Evolutionary conservation across 2,797 vertebrate species (phyloP).

Genomic region (Heterohyrax brucei): DNA sequence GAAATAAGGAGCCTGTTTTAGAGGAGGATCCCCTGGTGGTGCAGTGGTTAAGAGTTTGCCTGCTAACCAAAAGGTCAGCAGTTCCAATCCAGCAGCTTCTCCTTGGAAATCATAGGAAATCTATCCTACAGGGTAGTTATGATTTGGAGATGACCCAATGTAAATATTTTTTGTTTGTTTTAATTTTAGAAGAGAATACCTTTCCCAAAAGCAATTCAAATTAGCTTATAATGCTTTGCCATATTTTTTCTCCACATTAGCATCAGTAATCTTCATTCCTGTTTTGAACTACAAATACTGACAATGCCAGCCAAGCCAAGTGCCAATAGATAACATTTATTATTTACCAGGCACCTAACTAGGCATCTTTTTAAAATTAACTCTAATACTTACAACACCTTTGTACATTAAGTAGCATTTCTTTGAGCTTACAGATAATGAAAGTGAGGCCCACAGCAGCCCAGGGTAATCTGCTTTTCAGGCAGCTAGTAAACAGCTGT

Average conservation of each 20-base stretch:
- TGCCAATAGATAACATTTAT: not conserved
- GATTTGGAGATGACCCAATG: too few species aligned
- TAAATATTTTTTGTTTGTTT: too few species aligned
- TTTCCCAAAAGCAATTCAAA: conserved; percentile 50
- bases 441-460: conserved; percentile 17
- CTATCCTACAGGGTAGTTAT: too few species aligned
- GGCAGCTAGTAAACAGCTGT: not conserved
- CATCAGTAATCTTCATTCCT: conserved; percentile 56
- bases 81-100: too few species aligned
- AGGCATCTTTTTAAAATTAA: conserved; percentile 65
- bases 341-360: not conserved
- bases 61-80: too few species aligned
- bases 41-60: too few species aligned
- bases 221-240: not conserved
- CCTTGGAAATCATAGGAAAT: too few species aligned
- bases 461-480: not conserved
- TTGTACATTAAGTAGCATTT: conserved; percentile 1
- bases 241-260: conserved; percentile 52
- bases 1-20: conserved; percentile 28
- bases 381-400: conserved; percentile 40
- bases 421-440: conserved; percentile 33
- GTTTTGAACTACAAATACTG: conserved; percentile 60
- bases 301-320: too few species aligned
- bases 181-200: conserved; percentile 62
- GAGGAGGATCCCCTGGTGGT: conserved; percentile 24